Base-by-base conservation (phyloP, 2,797 vertebrate species). In the Podarcis lilfordi region DNA sequence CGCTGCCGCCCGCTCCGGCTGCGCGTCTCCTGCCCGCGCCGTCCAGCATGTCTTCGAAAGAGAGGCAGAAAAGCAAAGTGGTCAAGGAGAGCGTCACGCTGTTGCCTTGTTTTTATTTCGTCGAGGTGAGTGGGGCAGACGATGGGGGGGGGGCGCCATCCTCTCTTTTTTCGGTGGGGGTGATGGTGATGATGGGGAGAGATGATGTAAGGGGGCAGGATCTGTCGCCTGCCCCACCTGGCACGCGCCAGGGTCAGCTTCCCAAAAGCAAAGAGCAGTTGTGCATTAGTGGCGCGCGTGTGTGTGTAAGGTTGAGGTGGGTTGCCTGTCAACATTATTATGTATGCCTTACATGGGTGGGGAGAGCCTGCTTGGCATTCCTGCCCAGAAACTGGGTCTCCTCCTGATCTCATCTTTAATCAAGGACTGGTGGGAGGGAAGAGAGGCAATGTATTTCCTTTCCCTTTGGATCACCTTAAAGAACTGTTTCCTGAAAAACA, bases 31-130 rank as follows among this genome's bases (percentile, higher is more conserved):
- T 86, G 86, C 76, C 69, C 7, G 61, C 82, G 66, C 80, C 35
- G 2, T 89, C 93, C 93, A 97, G 96, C 97, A 99, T 99, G 98
- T 98, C 98, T 94, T 96, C 97, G 11, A 97, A 98, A 93, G 98
- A 98, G 90, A 97, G 98, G 93, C 98, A 96, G 72, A 98, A 98
- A 96, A 97, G 96, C 93, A 97, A 95, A 93, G 97, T 96, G 92
- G 97, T 97, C 95, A 99, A 99, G 97, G 99, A 99, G 95, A 99
- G 99, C 91, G 97, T 99, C 93, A 98, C 98, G 79, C 96, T 99
- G 93, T 96, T 99, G 95, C 99, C 99, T 87, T 99, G 99, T 94
- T 99, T 99, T 95, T 99, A 99, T 95, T 99, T 99, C 90, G 98
- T 99, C 29, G 99, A 99, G 99, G 99, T 99, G 95, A 97, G 98